Evolutionary conservation across 2,113 vertebrate species (phyloP).

Genomic region (Andinoacara biseriatus): DNA sequence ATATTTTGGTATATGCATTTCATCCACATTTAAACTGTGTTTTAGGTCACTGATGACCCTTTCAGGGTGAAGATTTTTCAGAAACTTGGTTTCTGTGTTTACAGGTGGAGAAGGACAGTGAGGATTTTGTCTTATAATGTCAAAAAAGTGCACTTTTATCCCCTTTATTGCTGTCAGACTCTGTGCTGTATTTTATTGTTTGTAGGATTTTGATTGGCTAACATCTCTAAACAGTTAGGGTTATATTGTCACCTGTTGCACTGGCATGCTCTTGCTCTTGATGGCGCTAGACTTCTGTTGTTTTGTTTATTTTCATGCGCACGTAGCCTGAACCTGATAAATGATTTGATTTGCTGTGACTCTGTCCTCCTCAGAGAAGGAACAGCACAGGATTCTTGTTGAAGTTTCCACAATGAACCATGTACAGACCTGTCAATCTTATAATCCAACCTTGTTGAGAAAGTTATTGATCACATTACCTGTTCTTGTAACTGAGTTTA

Average conservation of each 20-base stretch:
- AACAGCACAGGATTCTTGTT: not conserved
- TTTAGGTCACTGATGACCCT: not conserved
- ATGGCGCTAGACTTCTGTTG: not conserved
- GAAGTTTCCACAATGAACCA: not conserved
- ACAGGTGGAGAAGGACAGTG: not conserved
- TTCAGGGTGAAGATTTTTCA: not conserved
- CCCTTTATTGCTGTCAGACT: accelerated
- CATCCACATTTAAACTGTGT: not conserved
- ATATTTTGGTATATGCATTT: not conserved
- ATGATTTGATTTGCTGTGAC: not conserved
- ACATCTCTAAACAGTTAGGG: not conserved
- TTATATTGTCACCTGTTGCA: not conserved
- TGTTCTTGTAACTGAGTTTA: not conserved
- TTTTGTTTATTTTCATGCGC: not conserved
- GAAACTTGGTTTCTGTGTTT: not conserved
- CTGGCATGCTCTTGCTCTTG: not conserved
- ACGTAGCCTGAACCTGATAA: not conserved
- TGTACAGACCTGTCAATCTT: not conserved
- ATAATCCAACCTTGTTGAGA: no score
- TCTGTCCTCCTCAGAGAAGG: not conserved
- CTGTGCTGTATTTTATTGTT: not conserved
- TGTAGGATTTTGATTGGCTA: not conserved
- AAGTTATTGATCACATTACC: not conserved
- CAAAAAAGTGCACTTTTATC: not conserved
- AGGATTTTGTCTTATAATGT: not conserved